phyloP scores from a whole-genome alignment of 2,888 invertebrate species.

The Hirudinaria manillensis region DNA sequence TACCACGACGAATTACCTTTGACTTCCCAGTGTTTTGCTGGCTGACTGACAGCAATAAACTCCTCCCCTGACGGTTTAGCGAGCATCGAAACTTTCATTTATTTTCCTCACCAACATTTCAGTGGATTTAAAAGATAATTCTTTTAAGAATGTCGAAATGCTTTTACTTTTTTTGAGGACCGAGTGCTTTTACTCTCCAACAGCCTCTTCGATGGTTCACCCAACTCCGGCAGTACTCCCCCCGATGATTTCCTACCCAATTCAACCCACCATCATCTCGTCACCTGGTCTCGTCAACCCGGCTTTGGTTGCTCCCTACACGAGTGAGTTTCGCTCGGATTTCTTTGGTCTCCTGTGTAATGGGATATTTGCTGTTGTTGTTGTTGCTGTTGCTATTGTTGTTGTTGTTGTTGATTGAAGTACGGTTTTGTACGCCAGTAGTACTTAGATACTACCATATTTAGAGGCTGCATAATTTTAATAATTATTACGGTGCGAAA shows the following conservation, averaged over 20 bases:
- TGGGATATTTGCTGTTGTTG: neutral
- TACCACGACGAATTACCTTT: neutral
- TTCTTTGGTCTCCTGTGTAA: neutral
- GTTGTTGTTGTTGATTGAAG: neutral
- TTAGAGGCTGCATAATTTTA: too few species aligned
- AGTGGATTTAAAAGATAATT: too few species aligned
- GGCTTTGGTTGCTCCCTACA: conserved; percentile 21
- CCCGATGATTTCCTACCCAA: conserved; percentile 29
- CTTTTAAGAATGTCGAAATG: neutral
- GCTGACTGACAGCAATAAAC: too few species aligned
- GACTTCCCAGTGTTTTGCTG: too few species aligned
- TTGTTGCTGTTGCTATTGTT: neutral
- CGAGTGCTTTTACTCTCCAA: neutral
- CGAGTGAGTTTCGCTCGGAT: neutral
- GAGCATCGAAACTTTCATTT: too few species aligned
- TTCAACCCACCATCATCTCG: conserved; percentile 28
- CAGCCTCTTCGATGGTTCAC: conserved; percentile 10
- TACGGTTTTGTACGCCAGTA: too few species aligned
- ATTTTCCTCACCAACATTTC: too few species aligned
- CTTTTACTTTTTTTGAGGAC: neutral
- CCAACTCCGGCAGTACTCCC: conserved; percentile 17
- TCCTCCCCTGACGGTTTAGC: too few species aligned
- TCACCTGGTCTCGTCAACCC: conserved; percentile 21
- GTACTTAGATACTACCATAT: too few species aligned
- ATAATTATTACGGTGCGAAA: too few species aligned